Evolutionary conservation across 2,113 vertebrate genomes (phyloP), one percentile per base, ranked within the genome.

Genomic region (Actinemys pallida): DNA sequence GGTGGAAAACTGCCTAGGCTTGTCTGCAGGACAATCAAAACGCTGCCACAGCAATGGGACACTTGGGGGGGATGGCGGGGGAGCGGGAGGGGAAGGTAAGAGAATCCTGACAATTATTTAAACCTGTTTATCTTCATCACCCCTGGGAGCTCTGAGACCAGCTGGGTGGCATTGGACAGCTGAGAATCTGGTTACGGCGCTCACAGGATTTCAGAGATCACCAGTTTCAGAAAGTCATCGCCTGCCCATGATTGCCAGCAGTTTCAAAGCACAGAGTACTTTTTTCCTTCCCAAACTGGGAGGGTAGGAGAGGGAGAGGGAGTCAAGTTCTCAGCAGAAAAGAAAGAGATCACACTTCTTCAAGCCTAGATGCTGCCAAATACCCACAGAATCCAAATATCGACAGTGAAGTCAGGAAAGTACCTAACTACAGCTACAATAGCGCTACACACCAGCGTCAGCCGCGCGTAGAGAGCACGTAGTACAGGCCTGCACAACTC

Each of bases 131-230:
- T 97, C 97, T 90, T 24, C 96, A 87, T 42, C 94, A 53, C 86
- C 81, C 12, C 86, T 81, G 31, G 50, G 90, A 79, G 88, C n/a
- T 81, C 10, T 9, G 90, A 90, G 95, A 14, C 6, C 13, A 80
- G 95, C 81, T 1, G 20, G 88, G 91, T 19, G 59, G 75, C 42
- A 25, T 10, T 88, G 50, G 81, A 90, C 81, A 83, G 92, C 96
- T 50, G 29, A 76, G 95, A 96, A 97, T 95, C 96, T 96, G 93
- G 96, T 95, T 95, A 35, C 29, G 85, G 87, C 76, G 80, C 93
- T 97, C 96, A 97, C 86, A 94, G 95, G 97, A 97, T 97, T 97
- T 75, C 89, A 86, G 89, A 94, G 96, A 93, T 96, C 96, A 95
- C 54, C 81, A 84, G 95, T 87, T 83, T 90, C 85, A 91, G 4